Conservation (phyloP, 2,113 vertebrate genomes). For the Capreolus pygargus region DNA sequence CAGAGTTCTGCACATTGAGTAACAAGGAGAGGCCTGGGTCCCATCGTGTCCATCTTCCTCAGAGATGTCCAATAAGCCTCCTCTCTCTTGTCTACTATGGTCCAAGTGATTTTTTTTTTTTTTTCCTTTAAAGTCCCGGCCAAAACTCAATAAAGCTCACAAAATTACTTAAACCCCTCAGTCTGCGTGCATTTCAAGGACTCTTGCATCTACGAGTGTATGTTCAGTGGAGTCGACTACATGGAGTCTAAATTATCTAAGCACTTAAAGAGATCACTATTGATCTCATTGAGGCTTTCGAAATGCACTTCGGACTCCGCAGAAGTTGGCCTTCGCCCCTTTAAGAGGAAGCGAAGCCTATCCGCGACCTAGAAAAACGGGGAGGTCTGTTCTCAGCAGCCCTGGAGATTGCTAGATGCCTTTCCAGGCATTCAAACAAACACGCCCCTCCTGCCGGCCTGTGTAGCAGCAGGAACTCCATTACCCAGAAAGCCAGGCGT, state of each 20-base stretch:
- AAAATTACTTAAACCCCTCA: background rate
- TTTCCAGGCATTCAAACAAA: background rate
- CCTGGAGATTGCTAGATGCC: fast-evolving
- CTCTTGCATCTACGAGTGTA: background rate
- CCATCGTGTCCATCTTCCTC: background rate
- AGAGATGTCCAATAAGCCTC: background rate
- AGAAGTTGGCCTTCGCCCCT: background rate
- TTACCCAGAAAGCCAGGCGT: background rate
- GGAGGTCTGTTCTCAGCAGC: background rate
- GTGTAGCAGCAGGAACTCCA: background rate
- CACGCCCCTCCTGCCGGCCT: background rate
- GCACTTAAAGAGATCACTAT: background rate
- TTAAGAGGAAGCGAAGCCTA: background rate
- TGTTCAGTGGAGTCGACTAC: no score
- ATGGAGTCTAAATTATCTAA: background rate
- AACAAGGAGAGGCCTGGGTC: background rate
- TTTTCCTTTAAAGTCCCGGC: background rate
- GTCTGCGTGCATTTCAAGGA: background rate
- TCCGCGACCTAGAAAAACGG: no score
- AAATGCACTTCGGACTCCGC: background rate
- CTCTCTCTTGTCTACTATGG: background rate
- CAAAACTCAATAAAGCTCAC: background rate
- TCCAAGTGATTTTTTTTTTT: background rate
- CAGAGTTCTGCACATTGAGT: background rate
- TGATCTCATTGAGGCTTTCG: background rate